Percentiles rank a stretch among this genome's conserved stretches.
Conservation (phyloP, 2,888 invertebrate genomes). For the Chaetogeoica ovagalla region DNA sequence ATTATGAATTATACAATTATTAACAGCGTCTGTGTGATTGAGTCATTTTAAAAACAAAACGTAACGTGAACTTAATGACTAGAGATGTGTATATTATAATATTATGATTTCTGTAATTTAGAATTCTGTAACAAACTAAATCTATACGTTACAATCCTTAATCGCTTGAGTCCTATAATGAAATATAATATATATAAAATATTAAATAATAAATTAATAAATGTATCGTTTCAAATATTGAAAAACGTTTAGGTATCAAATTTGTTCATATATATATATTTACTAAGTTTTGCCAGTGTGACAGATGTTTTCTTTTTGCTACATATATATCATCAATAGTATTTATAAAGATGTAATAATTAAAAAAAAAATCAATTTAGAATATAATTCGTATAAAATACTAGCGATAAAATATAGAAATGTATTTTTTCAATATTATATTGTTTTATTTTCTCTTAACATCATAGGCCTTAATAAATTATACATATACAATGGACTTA, state of each 20-base stretch:
- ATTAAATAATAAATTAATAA: too few relatives aligned
- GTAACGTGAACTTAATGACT: conserved; percentile 49
- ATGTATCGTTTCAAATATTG: conserved; percentile 17
- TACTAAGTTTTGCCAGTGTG: conserved; percentile 21
- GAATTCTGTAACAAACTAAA: conserved; percentile 35
- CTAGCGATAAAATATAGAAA: conserved; percentile 52
- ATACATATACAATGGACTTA: conserved; percentile 34
- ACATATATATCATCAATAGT: conserved; percentile 26
- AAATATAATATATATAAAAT: conserved; percentile 27
- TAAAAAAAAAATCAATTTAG: conserved; percentile 45
- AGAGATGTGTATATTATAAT: conserved; percentile 37
- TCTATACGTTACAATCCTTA: neutral
- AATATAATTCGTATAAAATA: conserved; percentile 52
- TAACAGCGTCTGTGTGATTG: conserved; percentile 43
- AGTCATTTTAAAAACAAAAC: conserved; percentile 44
- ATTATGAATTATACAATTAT: conserved; percentile 45
- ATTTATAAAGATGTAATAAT: conserved; percentile 41
- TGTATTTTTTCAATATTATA: conserved; percentile 38
- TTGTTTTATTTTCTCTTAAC: conserved; percentile 39
- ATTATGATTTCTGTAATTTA: conserved; percentile 41
- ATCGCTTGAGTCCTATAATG: conserved; percentile 11
- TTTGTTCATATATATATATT: neutral
- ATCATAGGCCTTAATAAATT: conserved; percentile 36
- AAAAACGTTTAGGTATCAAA: conserved; percentile 30
- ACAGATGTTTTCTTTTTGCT: conserved; percentile 30